These are phyloP conservation scores for Unio pictorum DNA, from an alignment of 2,888 invertebrate genomes.

Conservation along the genomic window DNA sequence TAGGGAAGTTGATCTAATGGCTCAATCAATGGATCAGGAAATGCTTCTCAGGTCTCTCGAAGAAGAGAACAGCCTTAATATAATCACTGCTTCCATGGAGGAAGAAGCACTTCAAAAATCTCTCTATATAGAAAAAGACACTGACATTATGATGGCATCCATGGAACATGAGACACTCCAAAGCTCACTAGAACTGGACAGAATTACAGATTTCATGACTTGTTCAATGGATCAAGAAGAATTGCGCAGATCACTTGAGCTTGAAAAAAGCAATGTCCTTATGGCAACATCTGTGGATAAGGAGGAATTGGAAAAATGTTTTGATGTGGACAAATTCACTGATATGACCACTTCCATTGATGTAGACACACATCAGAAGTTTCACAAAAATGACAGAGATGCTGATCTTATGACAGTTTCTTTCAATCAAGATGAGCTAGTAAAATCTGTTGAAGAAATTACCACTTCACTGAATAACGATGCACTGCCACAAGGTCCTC, in stretches of 20 bases:
- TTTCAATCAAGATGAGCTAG: conserved; percentile 31
- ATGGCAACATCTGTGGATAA: conserved; percentile 26
- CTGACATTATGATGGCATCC: conserved; percentile 15
- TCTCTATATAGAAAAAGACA: conserved; percentile 19
- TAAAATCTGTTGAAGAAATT: conserved; percentile 31
- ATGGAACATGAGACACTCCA: conserved; percentile 33
- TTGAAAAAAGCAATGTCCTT: conserved; percentile 17
- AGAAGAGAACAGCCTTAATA: conserved; percentile 18
- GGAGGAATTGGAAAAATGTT: conserved; percentile 23
- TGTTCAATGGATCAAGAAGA: conserved; percentile 32
- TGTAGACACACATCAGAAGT: conserved; percentile 20
- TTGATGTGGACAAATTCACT: conserved; percentile 18
- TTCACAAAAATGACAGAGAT: conserved; percentile 22
- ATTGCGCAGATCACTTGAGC: conserved; percentile 16
- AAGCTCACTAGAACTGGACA: conserved; percentile 25
- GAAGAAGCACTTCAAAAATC: conserved; percentile 30
- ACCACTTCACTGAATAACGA: conserved; percentile 32
- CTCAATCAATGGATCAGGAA: conserved; percentile 35
- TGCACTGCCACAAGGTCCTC: neutral
- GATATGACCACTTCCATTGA: conserved; percentile 22
- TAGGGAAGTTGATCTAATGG: conserved; percentile 22
- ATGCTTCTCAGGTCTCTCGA: conserved; percentile 23
- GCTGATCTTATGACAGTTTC: conserved; percentile 33
- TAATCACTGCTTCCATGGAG: conserved; percentile 40
- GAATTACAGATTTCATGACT: conserved; percentile 19